Evolutionary conservation across 2,113 vertebrate genomes (phyloP).

Genomic region (Saccopteryx leptura): DNA sequence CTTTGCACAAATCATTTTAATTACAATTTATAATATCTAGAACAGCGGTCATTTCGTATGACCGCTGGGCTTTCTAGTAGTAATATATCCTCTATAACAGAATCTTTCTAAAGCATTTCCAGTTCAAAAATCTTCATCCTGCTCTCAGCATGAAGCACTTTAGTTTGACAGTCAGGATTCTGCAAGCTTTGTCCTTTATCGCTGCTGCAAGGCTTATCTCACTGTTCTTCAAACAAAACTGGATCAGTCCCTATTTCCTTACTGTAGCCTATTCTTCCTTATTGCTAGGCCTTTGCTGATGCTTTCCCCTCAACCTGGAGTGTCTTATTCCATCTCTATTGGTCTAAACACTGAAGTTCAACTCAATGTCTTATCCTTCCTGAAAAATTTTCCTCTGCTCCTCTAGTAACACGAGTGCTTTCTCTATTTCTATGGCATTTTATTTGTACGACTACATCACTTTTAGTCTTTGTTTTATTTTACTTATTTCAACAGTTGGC

Average conservation of each 20-base stretch:
- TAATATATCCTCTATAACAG: background rate
- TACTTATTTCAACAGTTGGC: slow-evolving; percentile 3
- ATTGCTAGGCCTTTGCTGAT: background rate
- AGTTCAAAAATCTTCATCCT: slow-evolving; percentile 35
- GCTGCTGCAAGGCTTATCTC: background rate
- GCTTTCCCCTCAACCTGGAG: background rate
- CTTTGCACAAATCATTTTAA: too few relatives aligned
- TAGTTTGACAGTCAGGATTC: background rate
- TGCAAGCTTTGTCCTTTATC: background rate
- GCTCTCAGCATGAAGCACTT: background rate
- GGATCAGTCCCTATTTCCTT: background rate
- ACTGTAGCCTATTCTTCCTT: background rate
- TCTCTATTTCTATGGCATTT: background rate
- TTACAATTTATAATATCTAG: too few relatives aligned
- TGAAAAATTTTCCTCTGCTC: background rate
- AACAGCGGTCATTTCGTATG: too few relatives aligned
- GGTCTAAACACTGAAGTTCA: background rate
- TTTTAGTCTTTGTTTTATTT: background rate
- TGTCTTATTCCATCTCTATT: background rate
- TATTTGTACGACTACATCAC: background rate
- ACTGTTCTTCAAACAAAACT: slow-evolving; percentile 31
- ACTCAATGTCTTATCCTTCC: background rate
- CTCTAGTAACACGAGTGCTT: background rate
- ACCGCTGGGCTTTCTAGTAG: background rate
- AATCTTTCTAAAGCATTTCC: slow-evolving; percentile 55